Evolutionary conservation across 2,797 vertebrate species (phyloP), one percentile per base, ranked within the genome.

Genomic region (Pseudochirops corinnae): DNA sequence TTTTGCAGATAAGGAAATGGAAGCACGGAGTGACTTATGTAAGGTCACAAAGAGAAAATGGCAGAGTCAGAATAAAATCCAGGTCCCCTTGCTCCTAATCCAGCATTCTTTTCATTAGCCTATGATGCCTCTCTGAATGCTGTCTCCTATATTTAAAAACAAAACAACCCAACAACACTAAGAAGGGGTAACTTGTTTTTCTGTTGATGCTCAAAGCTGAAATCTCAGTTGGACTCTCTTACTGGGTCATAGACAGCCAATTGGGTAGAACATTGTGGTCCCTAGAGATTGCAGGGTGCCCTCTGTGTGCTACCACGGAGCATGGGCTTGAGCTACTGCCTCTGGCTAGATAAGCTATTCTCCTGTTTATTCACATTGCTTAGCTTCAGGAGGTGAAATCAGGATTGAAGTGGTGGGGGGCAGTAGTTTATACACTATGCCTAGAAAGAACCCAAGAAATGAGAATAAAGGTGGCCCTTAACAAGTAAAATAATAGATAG

Each of bases 321-420:
- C 33, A 33, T 29, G 31, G 56, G 12, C n/a, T 62, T 87, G 92
- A 97, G 53, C 82, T 56, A 29, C 52, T 87, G 18, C 16, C 0
- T 7, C 0, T 9, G 21, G 16, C 11, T 52, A 12, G 7, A 12
- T 5, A 50, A 4, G 55, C 39, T 12, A n/a, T 94, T 95, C 94
- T 39, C 6, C 67, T 92, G 93, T 90, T 95, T 82, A 18, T 50
- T 53, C 31, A 60, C 31, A 62, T 31, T 92, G 56, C 28, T 46
- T 90, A 33, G 33, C 74, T 58, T 2, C 58, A 26, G 16, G 74
- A 91, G 18, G 93, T 39, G 26, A 57, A 24, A 31, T 91, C 33
- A 39, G 94, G 50, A 95, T 67, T 62, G 93, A 95, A 62, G 50
- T 74, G 58, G 87, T 31, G 55, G 91, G 95, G 52, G 50, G 92